Evolutionary conservation across 2,797 vertebrate genomes (phyloP).

Genomic region (Hylomyscus alleni): DNA sequence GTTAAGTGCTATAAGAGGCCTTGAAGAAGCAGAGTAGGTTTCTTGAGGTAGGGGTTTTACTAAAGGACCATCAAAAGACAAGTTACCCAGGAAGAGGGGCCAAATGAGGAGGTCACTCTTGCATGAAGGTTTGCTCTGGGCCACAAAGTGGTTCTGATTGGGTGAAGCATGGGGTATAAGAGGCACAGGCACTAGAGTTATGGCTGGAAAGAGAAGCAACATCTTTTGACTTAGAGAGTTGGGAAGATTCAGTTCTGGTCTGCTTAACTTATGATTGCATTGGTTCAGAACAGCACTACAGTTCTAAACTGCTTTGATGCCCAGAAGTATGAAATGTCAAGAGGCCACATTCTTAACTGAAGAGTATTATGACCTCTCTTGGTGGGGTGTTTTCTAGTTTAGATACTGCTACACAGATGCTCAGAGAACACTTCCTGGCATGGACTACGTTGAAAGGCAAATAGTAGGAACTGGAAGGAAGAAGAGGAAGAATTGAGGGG

Average conservation of each 20-base stretch:
- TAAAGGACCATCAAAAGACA: neutral
- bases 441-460: neutral
- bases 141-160: neutral
- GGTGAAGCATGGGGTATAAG: neutral
- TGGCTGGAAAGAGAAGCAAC: neutral
- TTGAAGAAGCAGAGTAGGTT: conserved; percentile 28
- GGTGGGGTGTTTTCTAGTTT: neutral
- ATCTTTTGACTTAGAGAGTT: neutral
- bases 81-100: neutral
- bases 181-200: neutral
- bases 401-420: neutral
- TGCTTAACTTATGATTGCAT: neutral
- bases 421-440: neutral
- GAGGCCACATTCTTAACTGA: neutral
- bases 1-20: neutral
- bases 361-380: neutral
- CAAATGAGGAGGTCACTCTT: neutral
- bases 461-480: neutral
- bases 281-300: neutral
- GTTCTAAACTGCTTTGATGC: neutral
- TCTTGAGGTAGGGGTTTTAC: neutral
- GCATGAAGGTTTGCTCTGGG: neutral
- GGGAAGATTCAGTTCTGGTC: neutral
- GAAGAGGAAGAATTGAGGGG: neutral
- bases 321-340: neutral